Percentiles rank a stretch among this genome's conserved stretches.
Evolutionary conservation across 2,888 invertebrate species (phyloP).

Genomic region (Mimumesa dahlbomi): DNA sequence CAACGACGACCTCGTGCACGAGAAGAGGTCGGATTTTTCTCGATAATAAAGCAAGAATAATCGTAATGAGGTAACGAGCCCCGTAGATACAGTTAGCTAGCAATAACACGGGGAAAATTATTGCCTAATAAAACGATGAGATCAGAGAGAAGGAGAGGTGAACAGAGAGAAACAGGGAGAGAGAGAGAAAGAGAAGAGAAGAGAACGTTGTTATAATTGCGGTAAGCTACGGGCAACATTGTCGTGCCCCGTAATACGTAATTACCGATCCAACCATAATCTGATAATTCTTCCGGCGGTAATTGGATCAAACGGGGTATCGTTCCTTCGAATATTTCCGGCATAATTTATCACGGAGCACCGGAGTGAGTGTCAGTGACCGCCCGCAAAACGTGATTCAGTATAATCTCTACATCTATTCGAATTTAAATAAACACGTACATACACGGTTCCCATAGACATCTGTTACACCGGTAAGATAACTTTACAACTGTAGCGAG

Average conservation of each 20-base stretch:
- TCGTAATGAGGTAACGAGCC: conserved; percentile 56
- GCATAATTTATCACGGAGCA: not conserved
- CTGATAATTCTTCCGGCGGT: conserved; percentile 36
- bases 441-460: no score
- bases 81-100: conserved; percentile 58
- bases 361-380: no score
- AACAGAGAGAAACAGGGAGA: no score
- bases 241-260: conserved; percentile 35
- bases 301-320: conserved; percentile 45
- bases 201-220: conserved; percentile 26
- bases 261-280: conserved; percentile 46
- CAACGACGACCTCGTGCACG: conserved; percentile 36
- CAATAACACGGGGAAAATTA: conserved; percentile 37
- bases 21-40: conserved; percentile 56
- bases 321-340: conserved; percentile 12
- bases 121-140: conserved; percentile 57
- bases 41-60: conserved; percentile 60
- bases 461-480: no score
- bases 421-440: no score
- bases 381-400: no score
- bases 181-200: conserved; percentile 48
- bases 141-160: no score
- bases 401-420: no score
- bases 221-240: conserved; percentile 16
- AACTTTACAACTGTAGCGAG: no score